Base-by-base conservation (phyloP, 2,888 invertebrate genomes). In the Stegana nigrithorax region DNA sequence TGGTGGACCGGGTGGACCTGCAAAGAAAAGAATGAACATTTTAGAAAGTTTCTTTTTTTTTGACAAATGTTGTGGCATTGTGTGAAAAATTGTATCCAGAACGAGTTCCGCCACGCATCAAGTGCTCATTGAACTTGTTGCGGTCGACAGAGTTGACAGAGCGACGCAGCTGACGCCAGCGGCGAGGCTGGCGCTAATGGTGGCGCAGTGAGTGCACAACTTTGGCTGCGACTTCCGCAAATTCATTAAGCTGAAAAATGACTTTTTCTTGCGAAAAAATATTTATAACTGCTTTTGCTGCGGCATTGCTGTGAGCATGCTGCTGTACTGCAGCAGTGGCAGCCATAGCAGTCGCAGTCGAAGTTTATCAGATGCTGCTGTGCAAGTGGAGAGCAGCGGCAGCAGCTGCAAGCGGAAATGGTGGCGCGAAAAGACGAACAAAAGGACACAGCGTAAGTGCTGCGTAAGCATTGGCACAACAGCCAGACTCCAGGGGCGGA, bases 1-100 rank as follows among this genome's bases (percentile, higher is more conserved):
- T 63, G 93, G 91, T 19, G 93, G 92, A 73, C 94, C 94, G 89
- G 91, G 85, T 63, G 83, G 85, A 71, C 83, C 83, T 84, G 73
- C 64, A 84, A 79, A 3, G 26, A 53, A 4, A 60, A 51, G 29
- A 29, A 57, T 60, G 45, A 51, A 25, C 17, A 45, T 45, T 21
- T 45, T 21, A 45, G 12, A 45, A 45, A 45, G 23, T 45, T 45
- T 23, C 42, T n/a, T 5, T 45, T n/a, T 4, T 23, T 53, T 53
- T 27, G n/a, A 51, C 25, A 26, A 17, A 5, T 10, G 42, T 25
- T 14, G 17, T 23, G n/a, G 8, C 5, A 3, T 66, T 67, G 57
- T 32, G n/a, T 39, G 14, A 39, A 39, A 56, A 45, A 45, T 45
- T 21, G 21, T 21, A 45, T 45, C 45, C 4, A 7, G 39, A 44